A percentile compares a stretch with the other conserved stretches of the same genome.
Conservation (phyloP, 2,888 invertebrate genomes). For the Cerastoderma edule region DNA sequence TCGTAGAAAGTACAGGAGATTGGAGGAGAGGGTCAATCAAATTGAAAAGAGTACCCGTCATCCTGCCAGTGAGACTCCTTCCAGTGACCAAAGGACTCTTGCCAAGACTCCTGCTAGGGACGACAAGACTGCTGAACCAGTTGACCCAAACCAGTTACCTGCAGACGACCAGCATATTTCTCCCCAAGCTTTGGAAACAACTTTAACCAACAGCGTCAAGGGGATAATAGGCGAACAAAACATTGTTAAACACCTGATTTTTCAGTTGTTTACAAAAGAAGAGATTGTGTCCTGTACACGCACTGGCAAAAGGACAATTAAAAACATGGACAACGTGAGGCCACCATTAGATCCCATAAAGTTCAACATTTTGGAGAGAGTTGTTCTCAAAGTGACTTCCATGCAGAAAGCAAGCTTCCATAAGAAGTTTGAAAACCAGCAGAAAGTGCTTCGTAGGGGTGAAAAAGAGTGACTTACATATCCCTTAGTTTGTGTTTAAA, state of each 20-base stretch:
- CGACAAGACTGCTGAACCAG: slow-evolving; percentile 26
- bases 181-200: slow-evolving; percentile 25
- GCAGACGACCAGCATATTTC: slow-evolving; percentile 26
- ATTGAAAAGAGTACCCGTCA: slow-evolving; percentile 27
- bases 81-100: slow-evolving; percentile 17
- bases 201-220: slow-evolving; percentile 20
- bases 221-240: slow-evolving; percentile 27
- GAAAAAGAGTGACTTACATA: too few relatives aligned
- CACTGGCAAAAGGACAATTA: too few relatives aligned
- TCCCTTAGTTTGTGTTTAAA: too few relatives aligned
- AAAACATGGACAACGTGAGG: too few relatives aligned
- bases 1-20: slow-evolving; percentile 27
- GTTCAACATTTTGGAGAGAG: too few relatives aligned
- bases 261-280: slow-evolving; percentile 29
- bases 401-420: too few relatives aligned
- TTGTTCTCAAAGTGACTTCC: too few relatives aligned
- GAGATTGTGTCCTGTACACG: too few relatives aligned
- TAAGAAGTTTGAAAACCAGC: too few relatives aligned
- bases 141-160: slow-evolving; percentile 27
- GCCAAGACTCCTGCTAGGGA: slow-evolving; percentile 24
- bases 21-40: slow-evolving; percentile 29
- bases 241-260: slow-evolving; percentile 23
- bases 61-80: slow-evolving; percentile 29
- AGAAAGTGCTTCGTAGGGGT: too few relatives aligned
- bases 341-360: too few relatives aligned